These are phyloP conservation scores for Caenorhabditis sinica DNA, from an alignment of 2,888 invertebrate species.

Conservation along the genomic window DNA sequence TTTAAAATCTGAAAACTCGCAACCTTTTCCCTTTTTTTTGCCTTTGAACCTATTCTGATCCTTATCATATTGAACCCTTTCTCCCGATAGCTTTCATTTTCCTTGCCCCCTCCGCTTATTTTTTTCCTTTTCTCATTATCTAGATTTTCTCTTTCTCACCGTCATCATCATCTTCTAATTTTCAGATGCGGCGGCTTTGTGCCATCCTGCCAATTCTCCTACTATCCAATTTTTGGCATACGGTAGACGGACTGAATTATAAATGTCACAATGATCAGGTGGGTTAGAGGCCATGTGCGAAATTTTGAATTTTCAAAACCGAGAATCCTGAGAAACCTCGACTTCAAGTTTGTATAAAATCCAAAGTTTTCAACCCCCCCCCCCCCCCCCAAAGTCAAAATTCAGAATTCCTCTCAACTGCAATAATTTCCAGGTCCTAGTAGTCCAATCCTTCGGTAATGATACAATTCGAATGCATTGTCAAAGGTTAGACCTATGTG, in stretches of 20 bases:
- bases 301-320: too few species aligned
- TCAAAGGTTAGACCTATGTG: slow-evolving; percentile 82
- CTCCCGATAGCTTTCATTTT: not conserved
- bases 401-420: too few species aligned
- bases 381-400: too few species aligned
- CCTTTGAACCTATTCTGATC: not conserved
- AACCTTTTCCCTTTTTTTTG: not conserved
- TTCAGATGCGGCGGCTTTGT: slow-evolving; percentile 70
- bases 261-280: slow-evolving; percentile 76
- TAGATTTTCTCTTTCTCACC: not conserved
- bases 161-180: slow-evolving; percentile 8
- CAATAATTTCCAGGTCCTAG: slow-evolving; percentile 76
- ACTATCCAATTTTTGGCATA: slow-evolving; percentile 36
- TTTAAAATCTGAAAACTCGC: too few species aligned
- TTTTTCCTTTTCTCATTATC: not conserved
- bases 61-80: not conserved
- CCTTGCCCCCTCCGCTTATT: not conserved
- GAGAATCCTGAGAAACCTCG: too few species aligned
- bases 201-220: slow-evolving; percentile 64
- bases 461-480: slow-evolving; percentile 84
- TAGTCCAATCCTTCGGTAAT: slow-evolving; percentile 83
- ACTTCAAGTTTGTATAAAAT: too few species aligned
- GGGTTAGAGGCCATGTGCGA: too few species aligned
- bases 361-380: too few species aligned
- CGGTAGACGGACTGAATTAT: slow-evolving; percentile 66